Base-by-base conservation (phyloP, 2,888 invertebrate genomes). In the Agriopis leucophaearia region DNA sequence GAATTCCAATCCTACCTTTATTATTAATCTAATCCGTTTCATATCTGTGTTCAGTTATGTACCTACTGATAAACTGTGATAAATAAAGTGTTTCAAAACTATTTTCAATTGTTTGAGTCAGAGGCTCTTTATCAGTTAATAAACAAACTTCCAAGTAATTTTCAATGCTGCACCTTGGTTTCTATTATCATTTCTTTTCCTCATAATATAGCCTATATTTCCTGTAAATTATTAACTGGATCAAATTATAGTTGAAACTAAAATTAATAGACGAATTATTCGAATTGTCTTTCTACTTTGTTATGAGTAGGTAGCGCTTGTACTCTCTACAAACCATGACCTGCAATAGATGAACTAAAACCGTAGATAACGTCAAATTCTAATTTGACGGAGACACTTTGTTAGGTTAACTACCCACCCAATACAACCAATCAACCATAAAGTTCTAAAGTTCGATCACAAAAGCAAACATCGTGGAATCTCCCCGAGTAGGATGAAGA, bases 21-120 rank as follows among this genome's bases (percentile, higher is more conserved):
- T 45, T 40, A 57, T 10, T 67, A 68, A 70, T 72, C 69, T 62
- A 59, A 65, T 62, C 62, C 62, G 27, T 64, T 51, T 64, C 62
- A 27, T 69, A 72, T 64, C 72, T 57, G 64, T 59, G n/a, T 50
- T 51, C 35, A 51, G 15, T 50, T 57, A 40, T 54, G 16, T 59
- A 16, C n/a, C n/a, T n/a, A n/a, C 54, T 71, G 63, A 66, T 51
- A 58, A 67, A 63, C 36, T 18, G n/a, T 57, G 69, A 72, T 70
- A 71, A 60, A 38, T 18, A 69, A n/a, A 13, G 16, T 18, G 63
- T 70, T 64, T 54, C 40, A 59, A 70, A 69, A 70, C 60, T 67
- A 56, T 66, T 71, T 67, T 48, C 54, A 60, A 66, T 48, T 15
- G n/a, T n/a, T 12, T 58, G 66, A 66, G 45, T 57, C 51, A 60